phyloP scores from a whole-genome alignment of 2,888 invertebrate species.

The Euproctis similis region DNA sequence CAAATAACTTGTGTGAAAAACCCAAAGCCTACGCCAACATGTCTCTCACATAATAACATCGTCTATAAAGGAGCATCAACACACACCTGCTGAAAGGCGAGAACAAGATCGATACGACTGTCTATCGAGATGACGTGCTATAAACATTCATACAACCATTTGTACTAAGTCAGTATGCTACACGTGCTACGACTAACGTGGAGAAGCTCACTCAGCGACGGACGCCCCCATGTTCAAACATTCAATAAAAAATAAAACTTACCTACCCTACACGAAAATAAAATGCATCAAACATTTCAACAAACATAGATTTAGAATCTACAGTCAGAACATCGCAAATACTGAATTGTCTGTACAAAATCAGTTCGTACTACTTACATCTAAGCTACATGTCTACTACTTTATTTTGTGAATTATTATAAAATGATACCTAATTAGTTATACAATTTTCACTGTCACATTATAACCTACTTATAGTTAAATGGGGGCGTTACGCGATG shows the following conservation, averaged over 20 bases:
- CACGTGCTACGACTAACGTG: slow-evolving; percentile 45
- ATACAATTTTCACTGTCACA: too few species aligned
- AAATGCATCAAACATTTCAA: slow-evolving; percentile 50
- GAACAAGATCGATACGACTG: too few species aligned
- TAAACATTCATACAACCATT: slow-evolving; percentile 56
- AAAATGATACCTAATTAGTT: too few species aligned
- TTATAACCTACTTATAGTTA: slow-evolving; percentile 62
- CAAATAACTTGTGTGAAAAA: too few species aligned
- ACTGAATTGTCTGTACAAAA: slow-evolving; percentile 35
- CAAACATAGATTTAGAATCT: slow-evolving; percentile 41
- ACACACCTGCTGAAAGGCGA: too few species aligned
- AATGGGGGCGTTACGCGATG: slow-evolving; percentile 40
- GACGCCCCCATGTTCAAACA: slow-evolving; percentile 46
- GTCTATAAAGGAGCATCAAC: too few species aligned
- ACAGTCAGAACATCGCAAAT: slow-evolving; percentile 35
- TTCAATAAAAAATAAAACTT: too few species aligned
- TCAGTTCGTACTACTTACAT: slow-evolving; percentile 23
- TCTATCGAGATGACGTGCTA: too few species aligned
- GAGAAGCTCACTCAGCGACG: slow-evolving; percentile 35
- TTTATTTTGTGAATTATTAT: slow-evolving; percentile 38
- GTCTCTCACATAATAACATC: too few species aligned
- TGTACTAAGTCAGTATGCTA: slow-evolving; percentile 70
- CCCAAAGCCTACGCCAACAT: too few species aligned
- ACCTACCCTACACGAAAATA: slow-evolving; percentile 42
- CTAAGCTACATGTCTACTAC: slow-evolving; percentile 36